Percentiles rank a stretch among this genome's conserved stretches.
These are phyloP conservation scores for Acanthis flammea DNA, from an alignment of 2,797 vertebrate genomes.

Conservation along the genomic window DNA sequence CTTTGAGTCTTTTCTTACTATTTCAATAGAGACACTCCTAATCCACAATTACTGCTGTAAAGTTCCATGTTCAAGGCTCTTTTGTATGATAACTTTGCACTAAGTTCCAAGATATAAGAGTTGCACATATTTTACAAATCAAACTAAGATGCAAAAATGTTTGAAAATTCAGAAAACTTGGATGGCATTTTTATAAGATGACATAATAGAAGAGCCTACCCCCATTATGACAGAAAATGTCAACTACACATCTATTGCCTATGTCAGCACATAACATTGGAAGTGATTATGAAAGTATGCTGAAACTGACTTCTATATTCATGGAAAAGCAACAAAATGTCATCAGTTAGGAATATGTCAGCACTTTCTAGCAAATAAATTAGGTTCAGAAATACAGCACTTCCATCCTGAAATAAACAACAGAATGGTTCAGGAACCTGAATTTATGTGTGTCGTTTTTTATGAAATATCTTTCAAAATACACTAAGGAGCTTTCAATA, in stretches of 20 bases:
- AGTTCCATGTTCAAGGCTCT: neutral
- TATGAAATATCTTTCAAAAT: neutral
- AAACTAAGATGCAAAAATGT: neutral
- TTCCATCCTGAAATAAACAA: neutral
- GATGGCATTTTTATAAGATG: neutral
- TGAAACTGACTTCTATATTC: neutral
- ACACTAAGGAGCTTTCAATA: neutral
- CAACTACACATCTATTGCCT: neutral
- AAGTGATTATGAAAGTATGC: neutral
- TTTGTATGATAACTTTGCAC: neutral
- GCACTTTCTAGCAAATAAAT: neutral
- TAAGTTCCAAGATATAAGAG: neutral
- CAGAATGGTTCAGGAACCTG: neutral
- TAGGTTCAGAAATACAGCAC: neutral
- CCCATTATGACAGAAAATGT: neutral
- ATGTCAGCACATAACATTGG: neutral
- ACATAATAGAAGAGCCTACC: neutral
- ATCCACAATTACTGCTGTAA: neutral
- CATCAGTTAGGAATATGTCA: neutral
- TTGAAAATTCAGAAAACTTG: neutral
- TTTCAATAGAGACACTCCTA: neutral
- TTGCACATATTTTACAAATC: neutral
- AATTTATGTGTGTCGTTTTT: neutral
- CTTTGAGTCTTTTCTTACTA: neutral
- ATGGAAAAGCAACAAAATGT: neutral